Base-by-base conservation (phyloP, 1,140 invertebrate genomes). In the Cydia splendana region DNA sequence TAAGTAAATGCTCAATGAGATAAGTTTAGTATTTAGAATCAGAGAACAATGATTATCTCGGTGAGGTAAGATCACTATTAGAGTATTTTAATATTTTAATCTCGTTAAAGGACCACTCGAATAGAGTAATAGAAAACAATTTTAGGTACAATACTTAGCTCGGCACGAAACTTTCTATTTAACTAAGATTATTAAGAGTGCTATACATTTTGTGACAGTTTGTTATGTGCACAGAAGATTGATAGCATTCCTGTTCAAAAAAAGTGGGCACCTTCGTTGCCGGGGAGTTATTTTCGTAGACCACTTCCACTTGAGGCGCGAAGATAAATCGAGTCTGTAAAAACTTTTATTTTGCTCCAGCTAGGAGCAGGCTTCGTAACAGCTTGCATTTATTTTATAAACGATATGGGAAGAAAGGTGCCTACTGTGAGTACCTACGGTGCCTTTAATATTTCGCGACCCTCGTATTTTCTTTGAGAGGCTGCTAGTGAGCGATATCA, bases 341-440 rank as follows among this genome's bases (percentile, higher is more conserved):
- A 71, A 73, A 77, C 67, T 73, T 73, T 76, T 76, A 76, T 76
- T 76, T 76, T 74, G 51, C 30, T 13, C 51, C 28, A 53, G 30
- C 74, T 65, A 75, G 74, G 12, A 30, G 75, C 79, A 73, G 76
- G 67, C 75, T 28, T 45, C 75, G 80, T 82, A 82, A 83, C 82
- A 82, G 81, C 83, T 83, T 83, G 81, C 81, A 82, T 82, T 84
- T 85, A 84, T 84, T 86, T 81, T 81, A 76, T 79, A 75, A 84
- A 80, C 80, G 80, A 81, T 83, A 77, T 81, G 78, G 67, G 75
- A 67, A n/a, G 42, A 12, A 38, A 71, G 74, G 13, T 78, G 48
- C 74, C 38, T 42, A 42, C 38, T 71, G 78, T 79, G 13, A 30
- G 67, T 71, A n/a, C 75, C 15, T 73, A 57, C 42, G 30, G n/a